Evolutionary conservation across 2,888 invertebrate genomes (phyloP), one percentile per base, ranked within the genome.

Genomic region (Drosophila meridiana): DNA sequence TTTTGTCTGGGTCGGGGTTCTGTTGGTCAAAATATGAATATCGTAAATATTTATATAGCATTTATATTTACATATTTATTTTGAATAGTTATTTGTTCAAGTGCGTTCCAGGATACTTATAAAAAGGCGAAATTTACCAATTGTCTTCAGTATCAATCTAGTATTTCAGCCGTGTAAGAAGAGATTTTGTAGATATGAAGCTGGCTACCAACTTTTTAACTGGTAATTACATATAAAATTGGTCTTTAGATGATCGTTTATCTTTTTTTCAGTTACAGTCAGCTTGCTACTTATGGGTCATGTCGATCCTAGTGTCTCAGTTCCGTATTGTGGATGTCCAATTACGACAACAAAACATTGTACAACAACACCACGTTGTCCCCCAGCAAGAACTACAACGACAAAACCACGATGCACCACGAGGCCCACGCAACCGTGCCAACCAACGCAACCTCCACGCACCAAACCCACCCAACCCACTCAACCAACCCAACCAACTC

Each of bases 11-110:
- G 26, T 28, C 1, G 28, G 28, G 28, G 28, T 47, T 28, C 26
- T 28, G 26, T 26, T 26, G 14, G 28, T 47, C 13, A 47, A 47
- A 14, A 30, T 30, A 9, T 32, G 14, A 48, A 3, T 4, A 48
- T 1, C 30, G 30, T 30, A 48, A 56, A 56, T 56, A 56, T 56
- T 56, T 42, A 32, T 56, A n/a, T 4, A 32, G 20, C 6, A 30
- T 50, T 50, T 43, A 60, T 32, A 43, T 13, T 20, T 11, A 20
- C 20, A 42, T 60, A 40, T 40, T 56, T 61, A 52, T 61, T 69
- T 70, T 69, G 34, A 40, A 57, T 42, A 61, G 38, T 56, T 68
- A 61, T 70, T 68, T 68, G 61, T 28, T 55, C 60, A 70, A 52
- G 50, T 69, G 70, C 2, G 11, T 1, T 11, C 6, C 32, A 38